Evolutionary conservation across 1,140 invertebrate species (phyloP), one percentile per base, ranked within the genome.

Genomic region (Platyscapa corneri): DNA sequence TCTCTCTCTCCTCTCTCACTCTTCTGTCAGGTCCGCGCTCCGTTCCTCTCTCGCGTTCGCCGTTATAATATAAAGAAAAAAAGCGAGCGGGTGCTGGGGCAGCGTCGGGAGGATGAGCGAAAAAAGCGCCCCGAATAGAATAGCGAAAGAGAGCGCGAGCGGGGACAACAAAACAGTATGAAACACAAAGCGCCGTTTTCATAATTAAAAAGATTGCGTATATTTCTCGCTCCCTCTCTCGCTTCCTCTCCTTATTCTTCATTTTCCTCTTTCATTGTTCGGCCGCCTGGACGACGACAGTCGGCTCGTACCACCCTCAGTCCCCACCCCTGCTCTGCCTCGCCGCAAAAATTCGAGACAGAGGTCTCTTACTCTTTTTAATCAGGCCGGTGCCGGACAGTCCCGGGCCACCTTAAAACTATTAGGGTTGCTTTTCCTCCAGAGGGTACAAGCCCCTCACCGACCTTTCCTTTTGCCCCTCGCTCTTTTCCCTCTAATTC

Each of bases 131-230:
- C 89, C 89, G 91, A 90, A 91, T 91, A 91, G 90, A 91, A 90
- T 91, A 91, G 90, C 89, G 89, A 88, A 86, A 89, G 90, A 49
- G 78, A 81, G 64, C 60, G 76, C 83, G 56, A 60, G 82, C 37
- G 65, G 81, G 74, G 77, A 91, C 90, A 91, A 91, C 91, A 92
- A 92, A 92, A 92, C 91, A 92, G 90, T 90, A 90, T 92, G 89
- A 91, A 92, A 91, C 89, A 92, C 91, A 92, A 92, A 92, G 90
- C 89, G 86, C 88, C 90, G 89, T 92, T 92, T 90, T 90, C 88
- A 91, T 92, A 92, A 92, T 92, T 91, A 92, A 92, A 91, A 91
- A 92, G 90, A 92, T 92, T 91, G 91, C 90, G 90, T 90, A 89
- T 88, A 87, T 88, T 88, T 88, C 87, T 89, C 89, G 87, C 86